Evolutionary conservation across 1,140 invertebrate species (phyloP).

Genomic region (Formica exsecta): DNA sequence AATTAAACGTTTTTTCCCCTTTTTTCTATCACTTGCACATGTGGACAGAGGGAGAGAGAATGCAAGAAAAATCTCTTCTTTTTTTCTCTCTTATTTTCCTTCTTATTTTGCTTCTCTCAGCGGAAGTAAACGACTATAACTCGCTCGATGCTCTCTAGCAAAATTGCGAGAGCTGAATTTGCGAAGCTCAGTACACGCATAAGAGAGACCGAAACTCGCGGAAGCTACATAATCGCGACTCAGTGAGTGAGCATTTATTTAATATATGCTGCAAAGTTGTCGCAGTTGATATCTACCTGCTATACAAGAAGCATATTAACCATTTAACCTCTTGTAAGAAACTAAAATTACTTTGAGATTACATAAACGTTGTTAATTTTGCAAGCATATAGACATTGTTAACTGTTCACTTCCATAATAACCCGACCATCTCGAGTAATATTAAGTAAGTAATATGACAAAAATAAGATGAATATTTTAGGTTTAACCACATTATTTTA

Average conservation of each 20-base stretch:
- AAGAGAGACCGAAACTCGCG: constrained; percentile 56
- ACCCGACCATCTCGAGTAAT: background rate
- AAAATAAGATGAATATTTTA: background rate
- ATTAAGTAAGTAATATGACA: background rate
- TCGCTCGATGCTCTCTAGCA: constrained; percentile 44
- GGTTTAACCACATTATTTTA: background rate
- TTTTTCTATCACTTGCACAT: background rate
- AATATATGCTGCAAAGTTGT: constrained; percentile 51
- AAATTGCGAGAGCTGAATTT: constrained; percentile 62
- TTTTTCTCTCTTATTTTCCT: constrained; percentile 21
- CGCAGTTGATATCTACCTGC: constrained; percentile 37
- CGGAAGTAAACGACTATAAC: constrained; percentile 45
- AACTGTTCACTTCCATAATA: constrained; percentile 18
- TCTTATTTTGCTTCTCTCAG: constrained; percentile 9
- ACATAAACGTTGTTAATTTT: constrained; percentile 25
- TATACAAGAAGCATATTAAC: constrained; percentile 32
- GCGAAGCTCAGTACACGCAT: constrained; percentile 31
- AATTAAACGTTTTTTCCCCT: constrained; percentile 46
- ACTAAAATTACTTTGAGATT: constrained; percentile 42
- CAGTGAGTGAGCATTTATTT: constrained; percentile 57
- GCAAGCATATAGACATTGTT: background rate
- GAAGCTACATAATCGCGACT: constrained; percentile 51
- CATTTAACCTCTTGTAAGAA: constrained; percentile 48
- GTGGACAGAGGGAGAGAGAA: background rate
- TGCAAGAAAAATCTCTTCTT: constrained; percentile 11